Evolutionary conservation across 2,888 invertebrate species (phyloP).

Genomic region (Resseliella maxima): DNA sequence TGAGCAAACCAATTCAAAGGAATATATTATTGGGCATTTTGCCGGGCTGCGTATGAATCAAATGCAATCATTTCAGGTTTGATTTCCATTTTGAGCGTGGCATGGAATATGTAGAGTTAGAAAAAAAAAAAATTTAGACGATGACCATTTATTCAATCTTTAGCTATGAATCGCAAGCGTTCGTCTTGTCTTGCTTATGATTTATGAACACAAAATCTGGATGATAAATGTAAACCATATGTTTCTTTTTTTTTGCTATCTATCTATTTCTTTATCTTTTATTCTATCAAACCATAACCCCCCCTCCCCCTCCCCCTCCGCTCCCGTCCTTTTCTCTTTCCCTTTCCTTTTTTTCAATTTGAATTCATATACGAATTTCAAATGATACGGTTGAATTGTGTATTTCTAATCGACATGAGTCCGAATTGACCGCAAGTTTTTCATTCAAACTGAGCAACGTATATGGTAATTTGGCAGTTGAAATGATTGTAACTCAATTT

Average conservation of each 20-base stretch:
- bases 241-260: too few relatives aligned
- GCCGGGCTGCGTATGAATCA: neutral
- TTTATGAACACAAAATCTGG: constrained; percentile 19
- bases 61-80: neutral
- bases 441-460: neutral
- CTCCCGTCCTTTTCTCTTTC: neutral
- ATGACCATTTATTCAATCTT: neutral
- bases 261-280: too few relatives aligned
- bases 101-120: too few relatives aligned
- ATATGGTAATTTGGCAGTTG: neutral
- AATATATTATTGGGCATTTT: constrained; percentile 5
- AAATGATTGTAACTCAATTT: neutral
- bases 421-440: neutral
- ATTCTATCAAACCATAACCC: too few relatives aligned
- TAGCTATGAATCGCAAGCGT: neutral
- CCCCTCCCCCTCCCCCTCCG: too few relatives aligned
- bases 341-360: neutral
- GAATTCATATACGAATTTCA: neutral
- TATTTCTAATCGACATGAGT: constrained; percentile 11
- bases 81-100: neutral
- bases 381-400: neutral
- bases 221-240: constrained; percentile 41
- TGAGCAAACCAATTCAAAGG: neutral
- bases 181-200: neutral
- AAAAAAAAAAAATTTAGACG: neutral